Percentiles rank a stretch among this genome's conserved stretches.
Conservation (phyloP, 2,113 vertebrate genomes). For the Sphyrna mokarran region DNA sequence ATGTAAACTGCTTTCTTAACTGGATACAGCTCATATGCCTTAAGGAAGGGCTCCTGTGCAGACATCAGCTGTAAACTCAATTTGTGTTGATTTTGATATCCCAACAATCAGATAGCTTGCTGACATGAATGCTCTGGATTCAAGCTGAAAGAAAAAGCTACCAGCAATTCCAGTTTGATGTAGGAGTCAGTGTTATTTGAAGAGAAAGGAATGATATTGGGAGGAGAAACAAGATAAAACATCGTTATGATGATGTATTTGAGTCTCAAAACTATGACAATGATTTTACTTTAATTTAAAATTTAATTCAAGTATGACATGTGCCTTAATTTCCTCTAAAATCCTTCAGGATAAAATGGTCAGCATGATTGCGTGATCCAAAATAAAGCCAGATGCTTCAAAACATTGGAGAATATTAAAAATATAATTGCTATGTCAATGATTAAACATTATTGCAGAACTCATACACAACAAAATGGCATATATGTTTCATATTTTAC, state of each 20-base stretch:
- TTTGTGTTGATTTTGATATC: too few relatives aligned
- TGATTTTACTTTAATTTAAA: not conserved
- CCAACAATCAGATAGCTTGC: not conserved
- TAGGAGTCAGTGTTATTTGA: not conserved
- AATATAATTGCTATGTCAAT: not conserved
- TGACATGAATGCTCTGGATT: not conserved
- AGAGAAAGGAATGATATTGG: not conserved
- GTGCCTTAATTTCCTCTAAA: not conserved
- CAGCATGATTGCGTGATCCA: not conserved
- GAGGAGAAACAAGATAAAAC: not conserved
- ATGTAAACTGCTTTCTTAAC: not conserved
- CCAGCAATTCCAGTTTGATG: not conserved
- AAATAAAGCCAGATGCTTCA: not conserved
- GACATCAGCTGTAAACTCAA: not conserved
- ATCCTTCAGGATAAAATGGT: not conserved
- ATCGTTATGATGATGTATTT: not conserved
- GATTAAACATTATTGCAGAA: not conserved
- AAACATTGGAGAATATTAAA: not conserved
- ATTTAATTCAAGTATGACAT: conserved; percentile 1
- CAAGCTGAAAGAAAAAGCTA: not conserved
- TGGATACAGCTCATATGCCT: not conserved
- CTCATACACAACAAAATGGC: not conserved
- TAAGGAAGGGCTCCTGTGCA: not conserved
- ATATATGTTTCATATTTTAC: not conserved
- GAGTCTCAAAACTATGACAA: not conserved